Percentiles rank a stretch among this genome's conserved stretches.
Conservation (phyloP, 2,113 vertebrate genomes). For the Hypomesus transpacificus region DNA sequence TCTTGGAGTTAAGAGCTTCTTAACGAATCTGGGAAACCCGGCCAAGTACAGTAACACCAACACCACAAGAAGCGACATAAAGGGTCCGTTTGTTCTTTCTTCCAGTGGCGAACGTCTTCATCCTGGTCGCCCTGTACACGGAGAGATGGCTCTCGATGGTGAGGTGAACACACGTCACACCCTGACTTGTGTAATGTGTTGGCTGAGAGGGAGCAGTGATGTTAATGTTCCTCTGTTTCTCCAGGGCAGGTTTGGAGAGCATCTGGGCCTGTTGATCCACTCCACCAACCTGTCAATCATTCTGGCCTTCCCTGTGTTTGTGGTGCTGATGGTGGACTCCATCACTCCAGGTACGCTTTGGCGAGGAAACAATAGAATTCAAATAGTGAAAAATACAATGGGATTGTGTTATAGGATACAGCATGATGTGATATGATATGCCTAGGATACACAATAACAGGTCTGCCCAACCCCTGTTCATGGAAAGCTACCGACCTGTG, state of each 20-base stretch:
- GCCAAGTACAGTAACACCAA: neutral
- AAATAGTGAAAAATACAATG: too few relatives aligned
- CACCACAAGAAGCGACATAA: neutral
- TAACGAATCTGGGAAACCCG: too few relatives aligned
- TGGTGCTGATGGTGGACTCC: constrained; percentile 75
- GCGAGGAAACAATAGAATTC: neutral
- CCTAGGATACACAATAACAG: too few relatives aligned
- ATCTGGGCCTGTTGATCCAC: constrained; percentile 73
- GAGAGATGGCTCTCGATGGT: constrained; percentile 81
- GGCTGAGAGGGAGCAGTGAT: neutral
- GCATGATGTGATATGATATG: too few relatives aligned
- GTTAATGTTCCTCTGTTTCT: constrained; percentile 14
- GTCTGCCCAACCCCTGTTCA: too few relatives aligned
- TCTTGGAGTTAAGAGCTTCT: too few relatives aligned
- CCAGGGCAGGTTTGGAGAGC: constrained; percentile 78
- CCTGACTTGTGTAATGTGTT: neutral
- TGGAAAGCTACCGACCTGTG: too few relatives aligned
- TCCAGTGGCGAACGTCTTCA: constrained; percentile 79
- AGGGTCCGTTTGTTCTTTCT: neutral
- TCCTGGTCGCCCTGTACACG: constrained; percentile 76
- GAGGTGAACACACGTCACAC: constrained; percentile 50
- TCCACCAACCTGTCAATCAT: constrained; percentile 68
- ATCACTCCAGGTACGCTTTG: constrained; percentile 77
- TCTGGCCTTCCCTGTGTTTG: constrained; percentile 76
- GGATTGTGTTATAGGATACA: too few relatives aligned